Conservation (phyloP, 2,888 invertebrate species). For the Acrobeloides nanus region DNA sequence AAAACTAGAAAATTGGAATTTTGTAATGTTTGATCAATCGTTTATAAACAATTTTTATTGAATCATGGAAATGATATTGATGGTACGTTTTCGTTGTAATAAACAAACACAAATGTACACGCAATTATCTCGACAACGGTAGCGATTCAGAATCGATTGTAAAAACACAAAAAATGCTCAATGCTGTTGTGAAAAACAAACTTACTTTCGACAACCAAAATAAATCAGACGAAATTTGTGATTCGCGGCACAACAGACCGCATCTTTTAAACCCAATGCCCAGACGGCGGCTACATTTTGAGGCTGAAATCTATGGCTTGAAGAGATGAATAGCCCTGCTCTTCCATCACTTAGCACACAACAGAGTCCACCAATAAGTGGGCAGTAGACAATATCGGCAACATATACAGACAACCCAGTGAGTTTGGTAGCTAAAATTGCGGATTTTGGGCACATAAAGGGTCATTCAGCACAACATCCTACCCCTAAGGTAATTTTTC, state of each 20-base stretch:
- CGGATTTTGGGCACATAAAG: neutral
- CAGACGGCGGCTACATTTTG: slow-evolving; percentile 89
- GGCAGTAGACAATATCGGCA: slow-evolving; percentile 86
- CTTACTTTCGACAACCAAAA: slow-evolving; percentile 83
- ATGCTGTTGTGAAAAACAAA: slow-evolving; percentile 26
- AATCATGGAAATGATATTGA: too few species aligned
- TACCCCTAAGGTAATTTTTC: too few species aligned
- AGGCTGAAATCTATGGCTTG: slow-evolving; percentile 40
- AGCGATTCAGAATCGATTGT: too few species aligned
- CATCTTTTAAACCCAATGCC: slow-evolving; percentile 86
- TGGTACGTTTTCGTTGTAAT: too few species aligned
- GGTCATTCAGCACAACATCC: too few species aligned
- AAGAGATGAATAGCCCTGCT: slow-evolving; percentile 87
- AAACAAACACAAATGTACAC: too few species aligned
- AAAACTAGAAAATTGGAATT: too few species aligned
- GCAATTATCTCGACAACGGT: too few species aligned
- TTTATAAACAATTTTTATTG: too few species aligned
- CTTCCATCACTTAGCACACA: slow-evolving; percentile 75
- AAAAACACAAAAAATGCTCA: too few species aligned
- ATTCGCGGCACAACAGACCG: slow-evolving; percentile 87
- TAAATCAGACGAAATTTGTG: slow-evolving; percentile 91
- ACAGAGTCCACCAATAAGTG: slow-evolving; percentile 74
- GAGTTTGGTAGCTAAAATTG: neutral
- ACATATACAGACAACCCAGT: too few species aligned
- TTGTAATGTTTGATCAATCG: too few species aligned